Percentiles rank a stretch among this genome's conserved stretches.
phyloP scores from a whole-genome alignment of 2,113 vertebrate species.

The Rattus rattus region DNA sequence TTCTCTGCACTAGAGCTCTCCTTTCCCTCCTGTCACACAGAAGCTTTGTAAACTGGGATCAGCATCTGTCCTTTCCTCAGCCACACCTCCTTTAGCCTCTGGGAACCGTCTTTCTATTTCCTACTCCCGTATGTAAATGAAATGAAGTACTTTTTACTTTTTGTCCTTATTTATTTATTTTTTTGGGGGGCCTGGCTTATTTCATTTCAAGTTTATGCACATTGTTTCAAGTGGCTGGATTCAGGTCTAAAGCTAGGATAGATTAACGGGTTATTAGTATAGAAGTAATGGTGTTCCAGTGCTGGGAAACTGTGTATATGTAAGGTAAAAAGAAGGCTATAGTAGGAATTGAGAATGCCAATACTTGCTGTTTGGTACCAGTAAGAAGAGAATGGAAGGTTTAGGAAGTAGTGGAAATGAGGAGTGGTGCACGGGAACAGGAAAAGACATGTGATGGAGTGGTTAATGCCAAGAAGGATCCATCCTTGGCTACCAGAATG shows the following conservation, averaged over 20 bases:
- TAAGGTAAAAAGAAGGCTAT: background rate
- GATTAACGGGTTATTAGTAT: background rate
- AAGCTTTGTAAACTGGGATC: background rate
- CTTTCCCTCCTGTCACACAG: background rate
- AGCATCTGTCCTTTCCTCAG: background rate
- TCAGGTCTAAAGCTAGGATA: background rate
- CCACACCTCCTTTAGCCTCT: background rate
- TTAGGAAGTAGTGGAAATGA: background rate
- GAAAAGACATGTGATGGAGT: background rate
- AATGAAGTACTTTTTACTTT: background rate
- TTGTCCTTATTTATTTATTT: background rate
- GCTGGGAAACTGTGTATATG: background rate
- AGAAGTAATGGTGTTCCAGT: background rate
- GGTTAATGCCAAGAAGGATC: background rate
- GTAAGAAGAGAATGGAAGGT: background rate
- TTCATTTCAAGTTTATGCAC: background rate
- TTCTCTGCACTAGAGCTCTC: background rate
- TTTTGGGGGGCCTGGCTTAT: background rate
- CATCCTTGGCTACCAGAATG: background rate
- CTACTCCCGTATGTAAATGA: background rate
- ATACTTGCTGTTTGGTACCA: background rate
- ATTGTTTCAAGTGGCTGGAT: background rate
- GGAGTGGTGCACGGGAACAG: background rate
- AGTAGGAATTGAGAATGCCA: background rate
- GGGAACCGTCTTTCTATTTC: background rate